Percentiles rank a stretch among this genome's conserved stretches.
phyloP scores from a whole-genome alignment of 2,888 invertebrate genomes.

The Drosophila kambysellisi region DNA sequence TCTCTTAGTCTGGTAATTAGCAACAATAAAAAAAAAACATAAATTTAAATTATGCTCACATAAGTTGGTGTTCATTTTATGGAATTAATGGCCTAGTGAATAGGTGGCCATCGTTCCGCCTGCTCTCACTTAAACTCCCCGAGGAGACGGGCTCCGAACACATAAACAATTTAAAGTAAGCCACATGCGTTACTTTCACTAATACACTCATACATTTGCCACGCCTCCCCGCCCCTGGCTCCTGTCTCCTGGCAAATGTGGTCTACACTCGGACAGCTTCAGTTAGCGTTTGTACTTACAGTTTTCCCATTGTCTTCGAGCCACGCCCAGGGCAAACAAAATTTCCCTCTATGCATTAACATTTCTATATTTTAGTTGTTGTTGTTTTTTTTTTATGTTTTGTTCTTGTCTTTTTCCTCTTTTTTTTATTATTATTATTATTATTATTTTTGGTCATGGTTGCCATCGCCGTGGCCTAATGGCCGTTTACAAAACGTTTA shows the following conservation, averaged over 20 bases:
- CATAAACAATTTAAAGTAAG: conserved; percentile 20
- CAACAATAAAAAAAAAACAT: neutral
- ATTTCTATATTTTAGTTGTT: conserved; percentile 28
- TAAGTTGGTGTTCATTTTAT: neutral
- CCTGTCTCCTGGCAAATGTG: neutral
- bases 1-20: neutral
- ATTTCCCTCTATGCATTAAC: conserved; percentile 37
- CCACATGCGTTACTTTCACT: conserved; percentile 17
- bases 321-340: conserved; percentile 56
- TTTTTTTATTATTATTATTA: conserved; percentile 40
- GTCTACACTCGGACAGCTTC: conserved; percentile 3
- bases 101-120: neutral
- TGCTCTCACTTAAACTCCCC: neutral
- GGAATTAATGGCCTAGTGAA: conserved; percentile 15
- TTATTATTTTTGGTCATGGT: conserved; percentile 46
- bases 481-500: conserved; percentile 77
- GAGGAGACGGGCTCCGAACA: neutral
- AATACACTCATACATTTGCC: conserved; percentile 15
- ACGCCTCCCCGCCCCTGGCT: neutral
- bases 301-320: conserved; percentile 53
- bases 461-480: conserved; percentile 64
- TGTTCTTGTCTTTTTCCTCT: neutral
- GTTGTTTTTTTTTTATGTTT: neutral
- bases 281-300: conserved; percentile 37
- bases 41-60: neutral